Base-by-base conservation (phyloP, 2,797 vertebrate species). In the Trachops cirrhosus region DNA sequence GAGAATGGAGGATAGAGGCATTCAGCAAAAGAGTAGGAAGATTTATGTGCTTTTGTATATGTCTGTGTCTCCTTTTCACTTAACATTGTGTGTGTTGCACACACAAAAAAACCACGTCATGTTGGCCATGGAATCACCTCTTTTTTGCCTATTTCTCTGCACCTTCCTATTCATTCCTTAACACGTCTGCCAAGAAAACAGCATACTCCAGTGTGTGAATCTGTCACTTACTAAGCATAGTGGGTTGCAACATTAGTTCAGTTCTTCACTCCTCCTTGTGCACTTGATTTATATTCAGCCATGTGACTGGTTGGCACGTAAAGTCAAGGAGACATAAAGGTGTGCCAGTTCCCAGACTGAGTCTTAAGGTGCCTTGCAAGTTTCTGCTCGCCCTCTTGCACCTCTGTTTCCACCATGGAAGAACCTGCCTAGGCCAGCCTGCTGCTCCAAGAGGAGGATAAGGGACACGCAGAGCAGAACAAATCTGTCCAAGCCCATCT, bases 1-100 rank as follows among this genome's bases (percentile, higher is more conserved):
- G 41, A 79, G 80, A 80, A 74, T 21, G 52, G 73, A 70, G 50
- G 70, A 39, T 22, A 64, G 57, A 68, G 48, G 57, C 68, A 29
- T 68, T 87, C 48, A 74, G 78, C 59, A 50, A 80, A 89, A 88
- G 18, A 86, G 12, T 39, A 80, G 79, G 37, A 86, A 84, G 48
- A 71, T 80, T 62, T 54, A 59, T 82, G 59, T 86, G 54, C 7
- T 64, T 85, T 96, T 93, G 83, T 8, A 84, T 92, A 41, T 52
- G 29, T 41, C 77, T n/a, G 0, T 37, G 67, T 87, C 41, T 57
- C 46, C 64, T 95, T 92, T 78, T 39, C 59, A 70, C 59, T 93
- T 93, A 57, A 75, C 57, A 52, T 3, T 48, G 24, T 54, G 18
- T 22, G 3, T 24, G 9, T 19, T 32, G 16, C n/a, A 44, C 44